Evolutionary conservation across 2,888 invertebrate genomes (phyloP).

Genomic region (Meliscaeva auricollis): DNA sequence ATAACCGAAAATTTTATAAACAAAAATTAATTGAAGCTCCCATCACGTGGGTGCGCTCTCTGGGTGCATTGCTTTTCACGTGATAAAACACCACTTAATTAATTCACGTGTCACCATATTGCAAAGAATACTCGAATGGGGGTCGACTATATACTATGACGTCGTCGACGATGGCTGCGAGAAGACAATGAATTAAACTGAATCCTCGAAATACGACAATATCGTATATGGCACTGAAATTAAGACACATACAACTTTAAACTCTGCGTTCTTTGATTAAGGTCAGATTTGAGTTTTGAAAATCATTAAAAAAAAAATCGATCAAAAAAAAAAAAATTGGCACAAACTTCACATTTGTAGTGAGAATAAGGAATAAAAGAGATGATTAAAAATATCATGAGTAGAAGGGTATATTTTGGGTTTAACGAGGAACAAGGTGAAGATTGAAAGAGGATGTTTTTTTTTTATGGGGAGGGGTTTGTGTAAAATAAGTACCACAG

Average conservation of each 20-base stretch:
- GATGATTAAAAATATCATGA: no score
- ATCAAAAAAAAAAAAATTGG: no score
- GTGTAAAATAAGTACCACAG: no score
- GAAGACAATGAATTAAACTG: constrained; percentile 67
- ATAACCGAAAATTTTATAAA: constrained; percentile 68
- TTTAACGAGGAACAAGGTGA: no score
- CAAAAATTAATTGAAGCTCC: constrained; percentile 70
- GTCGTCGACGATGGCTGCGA: background rate
- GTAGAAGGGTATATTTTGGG: no score
- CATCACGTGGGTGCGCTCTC: constrained; percentile 62
- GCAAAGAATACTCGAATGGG: constrained; percentile 59
- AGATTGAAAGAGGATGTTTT: no score
- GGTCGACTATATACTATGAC: constrained; percentile 30
- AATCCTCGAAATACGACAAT: constrained; percentile 54
- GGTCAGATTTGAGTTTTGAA: background rate
- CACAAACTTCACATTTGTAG: no score
- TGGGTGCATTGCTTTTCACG: constrained; percentile 68
- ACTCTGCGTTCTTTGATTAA: background rate
- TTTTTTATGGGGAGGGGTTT: no score
- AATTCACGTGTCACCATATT: constrained; percentile 73
- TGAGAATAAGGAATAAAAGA: no score
- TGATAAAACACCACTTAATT: constrained; percentile 72
- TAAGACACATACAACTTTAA: constrained; percentile 4
- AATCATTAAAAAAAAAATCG: no score
- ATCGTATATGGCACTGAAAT: constrained; percentile 30